Evolutionary conservation across 2,888 invertebrate genomes (phyloP), one percentile per base, ranked within the genome.

Genomic region (Drosophila paranaensis): DNA sequence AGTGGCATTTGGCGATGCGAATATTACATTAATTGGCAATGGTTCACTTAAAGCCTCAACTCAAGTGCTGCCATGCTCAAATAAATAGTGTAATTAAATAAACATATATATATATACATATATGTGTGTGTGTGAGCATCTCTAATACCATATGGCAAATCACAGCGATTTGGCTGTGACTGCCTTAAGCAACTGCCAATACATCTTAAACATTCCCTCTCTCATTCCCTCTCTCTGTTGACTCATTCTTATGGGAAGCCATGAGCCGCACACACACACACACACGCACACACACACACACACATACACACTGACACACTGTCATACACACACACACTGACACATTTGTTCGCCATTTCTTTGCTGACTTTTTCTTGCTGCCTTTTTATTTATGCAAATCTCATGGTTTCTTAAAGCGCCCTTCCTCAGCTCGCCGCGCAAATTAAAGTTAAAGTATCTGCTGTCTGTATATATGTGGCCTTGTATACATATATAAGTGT

Each of bases 371-470:
- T 68, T 46, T 58, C 39, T 51, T 25, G 25, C 35, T 20, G 20
- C 40, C 45, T 78, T 50, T 70, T 85, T 74, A 77, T 64, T 74
- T 86, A 86, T 82, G 78, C 68, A 81, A 81, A 82, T 82, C 70
- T 74, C 70, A 74, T 72, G 73, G 79, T 71, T 79, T 71, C 73
- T 65, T 72, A 61, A 85, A 77, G 71, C 85, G 85, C 69, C 54
- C 53, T 46, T 33, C 45, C 35, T 55, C 45, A 56, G 37, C 45
- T 50, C 43, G 57, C 40, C 40, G 50, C 37, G 33, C 30, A 54
- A 62, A 54, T 74, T 54, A 43, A 70, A 54, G 25, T 58, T 27
- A n/a, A 46, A 35, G 27, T 45, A 25, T 65, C n/a, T 27, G 14
- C 11, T 39, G 25, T n/a, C 5, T 43, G 40, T 20, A 46, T 46